Conservation (phyloP, 35 echinoderm and acorn worm species). For the Ophiothrix spiculata region DNA sequence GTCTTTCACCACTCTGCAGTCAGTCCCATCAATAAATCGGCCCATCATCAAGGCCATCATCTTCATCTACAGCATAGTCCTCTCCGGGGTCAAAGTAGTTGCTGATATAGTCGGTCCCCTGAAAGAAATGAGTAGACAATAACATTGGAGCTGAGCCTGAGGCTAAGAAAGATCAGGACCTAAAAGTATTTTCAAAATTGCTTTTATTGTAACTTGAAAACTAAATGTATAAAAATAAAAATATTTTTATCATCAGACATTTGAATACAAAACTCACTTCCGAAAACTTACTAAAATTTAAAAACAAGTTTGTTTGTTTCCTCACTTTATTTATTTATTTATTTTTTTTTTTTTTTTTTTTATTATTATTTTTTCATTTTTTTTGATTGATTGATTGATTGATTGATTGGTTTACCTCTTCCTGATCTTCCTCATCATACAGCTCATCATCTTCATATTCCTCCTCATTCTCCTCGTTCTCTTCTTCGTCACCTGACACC, state of each 20-base stretch:
- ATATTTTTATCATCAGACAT: background rate
- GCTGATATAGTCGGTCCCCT: constrained; percentile 84
- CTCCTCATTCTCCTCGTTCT: constrained; percentile 60
- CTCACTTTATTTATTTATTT: too few species aligned
- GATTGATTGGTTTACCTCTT: too few species aligned
- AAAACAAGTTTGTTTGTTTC: background rate
- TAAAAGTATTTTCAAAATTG: background rate
- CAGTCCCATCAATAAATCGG: constrained; percentile 67
- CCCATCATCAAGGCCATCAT: constrained; percentile 88
- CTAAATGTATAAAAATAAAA: background rate
- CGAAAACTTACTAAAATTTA: background rate
- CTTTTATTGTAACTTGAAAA: too few species aligned
- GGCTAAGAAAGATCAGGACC: background rate
- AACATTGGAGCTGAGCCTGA: background rate
- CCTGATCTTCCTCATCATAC: constrained; percentile 93
- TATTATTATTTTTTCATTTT: too few species aligned
- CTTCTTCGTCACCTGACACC: constrained; percentile 58
- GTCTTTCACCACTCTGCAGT: background rate
- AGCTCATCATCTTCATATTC: constrained; percentile 75
- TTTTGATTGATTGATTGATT: too few species aligned
- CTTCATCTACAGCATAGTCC: constrained; percentile 75
- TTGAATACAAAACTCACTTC: background rate
- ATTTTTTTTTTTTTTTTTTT: background rate
- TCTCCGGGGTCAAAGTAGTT: constrained; percentile 92
- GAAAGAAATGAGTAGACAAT: constrained; percentile 18